A percentile compares a stretch with the other conserved stretches of the same genome.
Conservation (phyloP, 2,888 invertebrate genomes). For the Macrosoma leucophasiata region DNA sequence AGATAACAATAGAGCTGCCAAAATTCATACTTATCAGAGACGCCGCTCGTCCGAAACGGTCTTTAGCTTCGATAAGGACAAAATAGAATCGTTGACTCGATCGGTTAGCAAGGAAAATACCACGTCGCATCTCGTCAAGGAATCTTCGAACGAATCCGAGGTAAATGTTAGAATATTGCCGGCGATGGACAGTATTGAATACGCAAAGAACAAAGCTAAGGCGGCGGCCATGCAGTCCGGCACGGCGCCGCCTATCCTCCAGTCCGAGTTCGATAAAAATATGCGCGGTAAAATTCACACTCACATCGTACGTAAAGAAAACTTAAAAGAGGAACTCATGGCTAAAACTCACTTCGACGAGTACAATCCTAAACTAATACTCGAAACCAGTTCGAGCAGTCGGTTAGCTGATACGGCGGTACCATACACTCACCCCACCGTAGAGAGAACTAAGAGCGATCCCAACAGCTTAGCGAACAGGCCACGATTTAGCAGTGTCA, state of each 20-base stretch:
- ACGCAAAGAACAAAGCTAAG: conserved; percentile 74
- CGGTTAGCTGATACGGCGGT: conserved; percentile 68
- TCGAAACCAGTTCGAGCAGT: conserved; percentile 72
- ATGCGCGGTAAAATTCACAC: conserved; percentile 59
- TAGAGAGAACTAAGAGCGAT: conserved; percentile 91
- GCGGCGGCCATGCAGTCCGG: conserved; percentile 55
- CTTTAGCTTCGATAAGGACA: conserved; percentile 85
- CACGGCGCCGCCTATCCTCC: conserved; percentile 70
- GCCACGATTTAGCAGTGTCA: conserved; percentile 82
- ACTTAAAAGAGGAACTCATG: conserved; percentile 78
- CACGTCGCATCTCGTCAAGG: conserved; percentile 57
- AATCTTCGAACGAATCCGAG: conserved; percentile 71
- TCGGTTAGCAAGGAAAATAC: conserved; percentile 60
- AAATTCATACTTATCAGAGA: conserved; percentile 71
- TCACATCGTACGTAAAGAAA: conserved; percentile 69
- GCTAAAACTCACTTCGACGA: conserved; percentile 81
- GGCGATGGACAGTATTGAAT: conserved; percentile 73
- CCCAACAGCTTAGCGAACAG: conserved; percentile 86
- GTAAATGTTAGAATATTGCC: conserved; percentile 66
- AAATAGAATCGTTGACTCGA: conserved; percentile 82
- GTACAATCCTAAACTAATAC: conserved; percentile 81
- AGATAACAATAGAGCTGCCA: conserved; percentile 56
- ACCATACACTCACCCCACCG: conserved; percentile 80
- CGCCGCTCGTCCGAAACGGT: conserved; percentile 83
- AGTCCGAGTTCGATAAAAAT: conserved; percentile 78